Evolutionary conservation across 2,113 vertebrate species (phyloP).

Genomic region (Labrus mixtus): DNA sequence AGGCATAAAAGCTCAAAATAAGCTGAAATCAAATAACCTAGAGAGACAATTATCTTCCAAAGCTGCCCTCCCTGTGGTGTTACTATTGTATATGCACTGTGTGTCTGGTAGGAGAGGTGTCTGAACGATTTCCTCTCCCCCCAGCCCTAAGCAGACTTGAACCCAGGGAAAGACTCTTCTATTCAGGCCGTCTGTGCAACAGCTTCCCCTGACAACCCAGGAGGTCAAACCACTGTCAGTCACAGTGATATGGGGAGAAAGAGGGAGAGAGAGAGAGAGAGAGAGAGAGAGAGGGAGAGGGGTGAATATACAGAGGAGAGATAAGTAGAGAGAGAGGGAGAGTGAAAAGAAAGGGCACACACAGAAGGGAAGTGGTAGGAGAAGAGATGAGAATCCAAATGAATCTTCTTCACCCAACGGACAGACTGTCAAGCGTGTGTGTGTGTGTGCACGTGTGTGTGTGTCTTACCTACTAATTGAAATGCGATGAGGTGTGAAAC

Average conservation of each 20-base stretch:
- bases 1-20: not conserved
- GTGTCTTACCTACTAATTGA: constrained; percentile 80
- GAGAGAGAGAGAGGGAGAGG: not conserved
- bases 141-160: constrained; percentile 33
- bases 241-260: constrained; percentile 72
- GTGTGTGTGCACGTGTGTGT: constrained; percentile 44
- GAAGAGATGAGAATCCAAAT: constrained; percentile 81
- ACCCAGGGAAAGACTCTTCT: constrained; percentile 52
- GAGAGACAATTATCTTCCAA: not conserved
- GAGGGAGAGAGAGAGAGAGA: constrained; percentile 34
- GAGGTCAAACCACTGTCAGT: constrained; percentile 79
- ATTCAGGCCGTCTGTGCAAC: constrained; percentile 59
- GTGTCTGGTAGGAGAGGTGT: constrained; percentile 1
- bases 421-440: constrained; percentile 71
- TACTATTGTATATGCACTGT: not conserved
- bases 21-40: not conserved
- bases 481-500: constrained; percentile 83
- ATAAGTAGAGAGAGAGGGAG: constrained; percentile 58
- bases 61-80: not conserved
- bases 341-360: constrained; percentile 72
- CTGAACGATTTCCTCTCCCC: constrained; percentile 30
- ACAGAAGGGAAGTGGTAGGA: constrained; percentile 62
- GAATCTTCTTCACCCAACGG: constrained; percentile 79
- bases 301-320: constrained; percentile 56
- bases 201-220: constrained; percentile 68